Evolutionary conservation across 2,797 vertebrate genomes (phyloP).

Genomic region (Sphenodon punctatus): DNA sequence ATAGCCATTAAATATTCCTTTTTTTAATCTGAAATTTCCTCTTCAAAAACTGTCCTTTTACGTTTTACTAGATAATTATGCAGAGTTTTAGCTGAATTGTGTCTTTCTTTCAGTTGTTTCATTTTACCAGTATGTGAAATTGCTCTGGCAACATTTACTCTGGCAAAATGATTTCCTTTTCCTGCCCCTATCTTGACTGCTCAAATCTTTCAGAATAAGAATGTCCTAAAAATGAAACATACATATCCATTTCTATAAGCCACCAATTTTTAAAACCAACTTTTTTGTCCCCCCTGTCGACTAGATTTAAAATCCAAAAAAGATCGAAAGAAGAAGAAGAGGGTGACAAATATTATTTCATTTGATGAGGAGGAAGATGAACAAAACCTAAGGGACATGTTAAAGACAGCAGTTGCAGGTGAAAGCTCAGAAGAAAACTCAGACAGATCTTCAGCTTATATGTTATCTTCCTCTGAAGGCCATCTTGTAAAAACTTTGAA

Average conservation of each 20-base stretch:
- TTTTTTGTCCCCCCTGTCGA: background rate
- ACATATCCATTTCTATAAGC: background rate
- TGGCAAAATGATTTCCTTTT: background rate
- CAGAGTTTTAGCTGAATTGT: background rate
- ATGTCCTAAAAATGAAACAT: background rate
- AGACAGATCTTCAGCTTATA: constrained; percentile 71
- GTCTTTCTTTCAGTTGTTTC: background rate
- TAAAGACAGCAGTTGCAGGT: constrained; percentile 70
- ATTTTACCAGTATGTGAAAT: background rate
- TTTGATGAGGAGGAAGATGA: constrained; percentile 92
- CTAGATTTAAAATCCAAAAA: constrained; percentile 88
- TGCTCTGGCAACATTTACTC: background rate
- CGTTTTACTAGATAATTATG: background rate
- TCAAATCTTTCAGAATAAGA: background rate
- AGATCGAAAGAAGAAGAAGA: constrained; percentile 93
- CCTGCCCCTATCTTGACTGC: background rate
- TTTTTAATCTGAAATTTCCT: background rate
- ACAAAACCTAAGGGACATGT: constrained; percentile 78
- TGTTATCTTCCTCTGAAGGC: constrained; percentile 62
- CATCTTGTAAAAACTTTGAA: constrained; percentile 58
- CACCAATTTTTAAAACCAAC: background rate
- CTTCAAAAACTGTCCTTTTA: background rate
- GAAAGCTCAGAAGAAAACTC: constrained; percentile 86
- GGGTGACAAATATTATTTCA: constrained; percentile 96
- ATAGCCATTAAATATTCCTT: background rate